Conservation (phyloP, 2,888 invertebrate genomes). For the Cephonodes hylas region DNA sequence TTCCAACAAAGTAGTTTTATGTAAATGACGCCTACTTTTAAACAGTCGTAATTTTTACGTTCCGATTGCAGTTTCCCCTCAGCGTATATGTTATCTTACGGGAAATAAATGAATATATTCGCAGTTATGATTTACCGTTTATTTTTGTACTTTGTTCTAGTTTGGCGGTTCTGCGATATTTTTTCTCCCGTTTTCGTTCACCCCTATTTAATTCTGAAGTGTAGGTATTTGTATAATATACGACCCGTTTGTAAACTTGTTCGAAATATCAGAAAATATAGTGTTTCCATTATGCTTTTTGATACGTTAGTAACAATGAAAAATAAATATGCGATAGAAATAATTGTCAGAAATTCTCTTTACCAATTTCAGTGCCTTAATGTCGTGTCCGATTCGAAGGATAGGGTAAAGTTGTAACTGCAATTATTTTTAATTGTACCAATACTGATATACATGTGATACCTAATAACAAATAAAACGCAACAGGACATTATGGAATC, state of each 20-base stretch:
- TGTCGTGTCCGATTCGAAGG: too few species aligned
- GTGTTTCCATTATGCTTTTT: not conserved
- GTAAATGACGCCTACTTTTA: slow-evolving; percentile 79
- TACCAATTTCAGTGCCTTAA: too few species aligned
- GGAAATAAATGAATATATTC: slow-evolving; percentile 74
- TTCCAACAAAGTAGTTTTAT: slow-evolving; percentile 76
- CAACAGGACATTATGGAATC: too few species aligned
- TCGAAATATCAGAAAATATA: too few species aligned
- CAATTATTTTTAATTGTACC: too few species aligned
- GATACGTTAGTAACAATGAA: too few species aligned
- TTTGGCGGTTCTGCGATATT: slow-evolving; percentile 32
- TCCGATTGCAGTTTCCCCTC: slow-evolving; percentile 75
- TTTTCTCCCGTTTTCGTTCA: slow-evolving; percentile 18
- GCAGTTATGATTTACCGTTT: slow-evolving; percentile 65
- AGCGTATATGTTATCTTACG: slow-evolving; percentile 71
- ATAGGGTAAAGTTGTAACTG: too few species aligned
- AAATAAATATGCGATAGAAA: too few species aligned
- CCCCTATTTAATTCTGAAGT: slow-evolving; percentile 21
- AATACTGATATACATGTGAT: too few species aligned
- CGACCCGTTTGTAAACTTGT: too few species aligned
- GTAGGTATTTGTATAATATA: slow-evolving; percentile 10
- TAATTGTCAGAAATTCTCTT: too few species aligned
- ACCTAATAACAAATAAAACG: too few species aligned
- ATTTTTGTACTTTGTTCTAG: slow-evolving; percentile 46
- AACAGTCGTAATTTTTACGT: slow-evolving; percentile 80